Evolutionary conservation across 2,888 invertebrate species (phyloP), one percentile per base, ranked within the genome.

Genomic region (Gymnosoma rotundatum): DNA sequence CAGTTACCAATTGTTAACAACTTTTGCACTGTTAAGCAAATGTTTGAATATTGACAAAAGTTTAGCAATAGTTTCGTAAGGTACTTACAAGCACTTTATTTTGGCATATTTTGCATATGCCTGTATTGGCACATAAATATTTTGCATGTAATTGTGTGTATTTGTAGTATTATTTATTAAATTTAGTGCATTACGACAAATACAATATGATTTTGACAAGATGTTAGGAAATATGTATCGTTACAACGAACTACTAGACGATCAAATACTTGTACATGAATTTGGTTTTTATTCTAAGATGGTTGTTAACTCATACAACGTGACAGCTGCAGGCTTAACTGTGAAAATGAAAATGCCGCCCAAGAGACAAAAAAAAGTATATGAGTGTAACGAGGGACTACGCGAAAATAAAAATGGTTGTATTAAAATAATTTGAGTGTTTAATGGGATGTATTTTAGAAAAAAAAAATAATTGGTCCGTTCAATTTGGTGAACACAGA

Each of bases 261-360:
- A 50, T 54, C 54, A 76, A 66, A 58, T 38, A 75, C 38, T 67
- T 18, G 58, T 48, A 48, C 21, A 42, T 36, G 16, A 14, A 18
- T 18, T 18, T 20, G 56, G 21, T 56, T 64, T 20, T 66, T 38
- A 48, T 74, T 69, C 38, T 82, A 75, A 70, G 83, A 83, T 79
- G 83, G 75, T 83, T 83, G 80, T 80, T 83, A 86, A 87, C 80
- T 83, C 75, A 88, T 87, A 87, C 83, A 84, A 87, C 90, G 90
- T 90, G 90, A 90, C 90, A 89, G 90, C 90, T 90, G 85, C 88
- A 86, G 90, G 90, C 89, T 88, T 89, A 86, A 88, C 89, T 88
- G 80, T 88, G 88, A 89, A 89, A 89, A 90, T 86, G 88, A 90
- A 89, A 89, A 89, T 86, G 86, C 83, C 83, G 86, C 82, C 78